Conservation (phyloP, 2,113 vertebrate genomes). For the Chelonoidis abingdonii region DNA sequence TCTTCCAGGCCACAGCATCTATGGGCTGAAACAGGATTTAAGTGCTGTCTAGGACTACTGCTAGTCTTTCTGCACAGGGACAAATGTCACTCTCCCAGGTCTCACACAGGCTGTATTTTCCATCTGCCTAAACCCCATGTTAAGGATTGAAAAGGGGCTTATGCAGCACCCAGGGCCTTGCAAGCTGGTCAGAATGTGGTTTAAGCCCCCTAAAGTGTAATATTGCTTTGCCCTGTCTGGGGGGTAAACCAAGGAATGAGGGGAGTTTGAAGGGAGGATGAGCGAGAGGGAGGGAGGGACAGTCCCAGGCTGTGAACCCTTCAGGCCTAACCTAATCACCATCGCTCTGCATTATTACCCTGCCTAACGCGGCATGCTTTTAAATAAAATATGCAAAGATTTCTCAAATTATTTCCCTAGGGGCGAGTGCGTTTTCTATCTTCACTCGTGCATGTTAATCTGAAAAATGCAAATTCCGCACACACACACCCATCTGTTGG, state of each 20-base stretch:
- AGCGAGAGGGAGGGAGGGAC: not conserved
- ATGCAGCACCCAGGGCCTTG: too few species aligned
- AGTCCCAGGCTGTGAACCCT: slow-evolving; percentile 65
- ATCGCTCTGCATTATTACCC: slow-evolving; percentile 83
- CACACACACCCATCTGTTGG: slow-evolving; percentile 74
- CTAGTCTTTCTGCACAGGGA: not conserved
- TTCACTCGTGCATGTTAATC: slow-evolving; percentile 83
- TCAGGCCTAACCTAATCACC: slow-evolving; percentile 81
- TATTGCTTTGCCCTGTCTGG: not conserved
- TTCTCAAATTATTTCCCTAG: slow-evolving; percentile 84
- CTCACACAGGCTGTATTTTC: not conserved
- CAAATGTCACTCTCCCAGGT: not conserved
- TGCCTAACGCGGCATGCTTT: slow-evolving; percentile 82
- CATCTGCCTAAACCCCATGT: not conserved
- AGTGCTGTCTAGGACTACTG: not conserved
- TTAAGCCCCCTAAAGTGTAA: not conserved
- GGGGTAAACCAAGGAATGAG: not conserved
- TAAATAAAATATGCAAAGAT: slow-evolving; percentile 90
- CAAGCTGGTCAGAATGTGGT: fast-evolving
- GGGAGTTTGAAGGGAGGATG: not conserved
- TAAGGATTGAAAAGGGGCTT: not conserved
- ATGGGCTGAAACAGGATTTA: not conserved
- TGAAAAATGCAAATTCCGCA: slow-evolving; percentile 84
- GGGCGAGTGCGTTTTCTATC: slow-evolving; percentile 74
- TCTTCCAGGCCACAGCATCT: not conserved